A percentile compares a stretch with the other conserved stretches of the same genome.
These are phyloP conservation scores for Sinodicranocentrus sp. DNA, from an alignment of 2,888 invertebrate species.

Conservation along the genomic window DNA sequence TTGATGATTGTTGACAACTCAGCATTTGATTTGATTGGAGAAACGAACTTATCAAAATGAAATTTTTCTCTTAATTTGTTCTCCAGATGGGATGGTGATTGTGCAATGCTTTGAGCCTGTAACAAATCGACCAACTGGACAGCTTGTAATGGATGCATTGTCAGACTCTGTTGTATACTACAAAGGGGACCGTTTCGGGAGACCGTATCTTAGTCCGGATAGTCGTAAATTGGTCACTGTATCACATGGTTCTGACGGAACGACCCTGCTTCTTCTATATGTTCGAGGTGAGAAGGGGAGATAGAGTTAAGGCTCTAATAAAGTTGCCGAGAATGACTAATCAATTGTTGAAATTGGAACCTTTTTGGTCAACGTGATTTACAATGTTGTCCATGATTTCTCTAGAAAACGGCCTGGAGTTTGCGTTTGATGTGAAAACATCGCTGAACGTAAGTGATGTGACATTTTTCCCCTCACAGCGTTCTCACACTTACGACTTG, in stretches of 20 bases:
- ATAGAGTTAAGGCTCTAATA: neutral
- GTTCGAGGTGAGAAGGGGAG: constrained; percentile 80
- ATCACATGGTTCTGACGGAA: constrained; percentile 82
- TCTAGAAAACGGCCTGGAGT: constrained; percentile 83
- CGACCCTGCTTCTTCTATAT: constrained; percentile 83
- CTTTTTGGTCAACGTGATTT: neutral
- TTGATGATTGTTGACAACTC: neutral
- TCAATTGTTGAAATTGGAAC: too few relatives aligned
- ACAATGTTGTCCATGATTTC: constrained; percentile 75
- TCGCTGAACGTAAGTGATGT: constrained; percentile 86
- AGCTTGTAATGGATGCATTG: constrained; percentile 85
- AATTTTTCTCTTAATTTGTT: too few relatives aligned
- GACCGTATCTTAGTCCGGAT: constrained; percentile 85
- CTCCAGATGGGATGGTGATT: constrained; percentile 85
- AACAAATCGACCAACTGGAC: constrained; percentile 83
- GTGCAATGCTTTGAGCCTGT: constrained; percentile 85
- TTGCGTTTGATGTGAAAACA: constrained; percentile 87
- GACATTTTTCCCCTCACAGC: constrained; percentile 86
- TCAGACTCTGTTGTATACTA: constrained; percentile 85
- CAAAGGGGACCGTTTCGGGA: constrained; percentile 83
- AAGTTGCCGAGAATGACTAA: neutral
- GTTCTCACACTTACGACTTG: constrained; percentile 86
- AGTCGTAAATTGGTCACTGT: constrained; percentile 85
- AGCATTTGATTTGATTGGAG: too few relatives aligned
- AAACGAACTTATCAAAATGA: too few relatives aligned